Evolutionary conservation across 2,888 invertebrate species (phyloP), one percentile per base, ranked within the genome.

Genomic region (Erebia ligea): DNA sequence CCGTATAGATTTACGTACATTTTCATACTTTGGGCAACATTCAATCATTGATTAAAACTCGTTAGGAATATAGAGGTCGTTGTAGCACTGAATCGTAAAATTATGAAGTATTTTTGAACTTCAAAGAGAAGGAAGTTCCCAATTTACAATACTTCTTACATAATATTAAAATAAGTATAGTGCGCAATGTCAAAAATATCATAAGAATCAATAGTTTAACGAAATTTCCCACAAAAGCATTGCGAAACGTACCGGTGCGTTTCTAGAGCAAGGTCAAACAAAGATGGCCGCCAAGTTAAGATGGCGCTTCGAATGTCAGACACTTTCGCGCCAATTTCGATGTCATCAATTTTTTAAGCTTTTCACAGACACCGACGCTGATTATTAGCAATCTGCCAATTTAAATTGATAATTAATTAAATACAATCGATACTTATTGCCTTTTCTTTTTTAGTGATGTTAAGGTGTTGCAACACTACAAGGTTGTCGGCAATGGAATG

Each of bases 191-290:
- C 52, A 65, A 71, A 73, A 72, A 69, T 73, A 72, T 78, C 80
- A 80, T 79, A 78, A 77, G 79, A 81, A 83, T 86, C 81, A 80
- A 86, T 88, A 84, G 83, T 85, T 82, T 78, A 82, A 85, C 82
- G 80, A 86, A 86, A 89, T 90, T 91, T 91, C 91, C 85, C 88
- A 90, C 86, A 82, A 79, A 78, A 75, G 71, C 58, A 78, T 92
- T 92, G 89, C 88, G 86, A 91, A 89, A 91, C 81, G 73, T 84
- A 85, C 86, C 85, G 82, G 82, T 81, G 82, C 77, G 80, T 89
- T 89, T 84, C 86, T 92, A 81, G 92, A 92, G 92, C 92, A 92
- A 93, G 92, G 92, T 91, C 87, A 81, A 62, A 67, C 76, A 79
- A 86, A 87, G 79, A 86, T 89, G 89, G 89, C 87, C 86, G 91